Conservation (phyloP, 1,140 invertebrate species). For the Euglossa dilemma region DNA sequence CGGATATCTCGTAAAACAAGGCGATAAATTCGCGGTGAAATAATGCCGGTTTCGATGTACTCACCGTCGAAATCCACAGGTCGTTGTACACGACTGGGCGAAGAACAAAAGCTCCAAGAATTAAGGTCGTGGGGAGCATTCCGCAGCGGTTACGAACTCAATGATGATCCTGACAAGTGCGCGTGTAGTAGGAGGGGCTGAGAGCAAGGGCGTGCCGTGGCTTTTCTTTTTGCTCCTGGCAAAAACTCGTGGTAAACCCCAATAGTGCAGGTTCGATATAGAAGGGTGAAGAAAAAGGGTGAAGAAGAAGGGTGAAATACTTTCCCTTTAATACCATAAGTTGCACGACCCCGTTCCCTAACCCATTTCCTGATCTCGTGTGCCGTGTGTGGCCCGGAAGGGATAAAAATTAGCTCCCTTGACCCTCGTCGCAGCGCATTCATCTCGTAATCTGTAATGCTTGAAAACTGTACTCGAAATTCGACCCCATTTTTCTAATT, state of each 20-base stretch:
- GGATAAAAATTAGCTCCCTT: not conserved
- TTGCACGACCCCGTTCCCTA: not conserved
- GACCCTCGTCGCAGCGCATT: too few species aligned
- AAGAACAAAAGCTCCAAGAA: slow-evolving; percentile 44
- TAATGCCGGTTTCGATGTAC: slow-evolving; percentile 22
- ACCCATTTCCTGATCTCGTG: too few species aligned
- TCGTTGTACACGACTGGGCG: slow-evolving; percentile 36
- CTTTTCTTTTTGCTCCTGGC: slow-evolving; percentile 38
- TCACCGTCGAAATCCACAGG: slow-evolving; percentile 52
- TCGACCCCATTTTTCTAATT: too few species aligned
- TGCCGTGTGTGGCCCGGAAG: too few species aligned
- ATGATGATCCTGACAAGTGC: slow-evolving; percentile 54
- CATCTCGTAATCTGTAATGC: too few species aligned
- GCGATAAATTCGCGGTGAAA: slow-evolving; percentile 46
- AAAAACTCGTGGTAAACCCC: slow-evolving; percentile 40
- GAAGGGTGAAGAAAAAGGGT: not conserved
- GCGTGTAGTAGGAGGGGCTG: slow-evolving; percentile 31
- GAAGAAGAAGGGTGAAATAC: slow-evolving; percentile 25
- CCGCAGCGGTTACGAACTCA: slow-evolving; percentile 40
- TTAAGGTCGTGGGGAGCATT: slow-evolving; percentile 35
- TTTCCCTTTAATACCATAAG: not conserved
- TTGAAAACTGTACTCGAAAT: too few species aligned
- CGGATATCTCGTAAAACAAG: not conserved
- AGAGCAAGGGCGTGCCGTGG: slow-evolving; percentile 46
- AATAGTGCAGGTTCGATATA: slow-evolving; percentile 21